Evolutionary conservation across 2,888 invertebrate species (phyloP).

Genomic region (Chloromyia formosa): DNA sequence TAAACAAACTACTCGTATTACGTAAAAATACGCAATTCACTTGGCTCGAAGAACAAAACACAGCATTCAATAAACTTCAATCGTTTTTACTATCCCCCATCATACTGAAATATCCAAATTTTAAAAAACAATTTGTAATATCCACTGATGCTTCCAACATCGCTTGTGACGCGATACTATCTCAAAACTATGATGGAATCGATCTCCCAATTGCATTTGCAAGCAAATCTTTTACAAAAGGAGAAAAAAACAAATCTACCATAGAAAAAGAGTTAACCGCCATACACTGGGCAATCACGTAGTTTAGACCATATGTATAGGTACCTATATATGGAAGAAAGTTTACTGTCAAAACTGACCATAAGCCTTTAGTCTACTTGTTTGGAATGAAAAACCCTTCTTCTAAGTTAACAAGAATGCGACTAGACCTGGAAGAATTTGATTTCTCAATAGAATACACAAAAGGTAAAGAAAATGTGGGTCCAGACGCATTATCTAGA

Average conservation of each 20-base stretch:
- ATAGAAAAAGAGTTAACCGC: conserved; percentile 55
- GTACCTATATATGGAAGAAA: conserved; percentile 53
- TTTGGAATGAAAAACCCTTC: conserved; percentile 53
- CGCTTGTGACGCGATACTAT: conserved; percentile 49
- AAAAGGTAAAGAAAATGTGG: conserved; percentile 49
- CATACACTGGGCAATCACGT: conserved; percentile 52
- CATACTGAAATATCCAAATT: conserved; percentile 47
- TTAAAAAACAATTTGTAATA: conserved; percentile 45
- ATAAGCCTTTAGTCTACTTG: conserved; percentile 52
- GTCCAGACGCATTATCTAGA: conserved; percentile 48
- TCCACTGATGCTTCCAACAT: conserved; percentile 49
- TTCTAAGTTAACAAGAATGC: conserved; percentile 54
- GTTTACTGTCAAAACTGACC: conserved; percentile 52
- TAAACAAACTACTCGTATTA: conserved; percentile 47
- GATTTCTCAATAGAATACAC: conserved; percentile 52
- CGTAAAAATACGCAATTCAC: conserved; percentile 50
- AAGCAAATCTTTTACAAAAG: conserved; percentile 52
- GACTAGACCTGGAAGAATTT: conserved; percentile 54
- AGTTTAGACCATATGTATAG: conserved; percentile 55
- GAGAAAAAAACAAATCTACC: conserved; percentile 53
- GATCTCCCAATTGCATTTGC: conserved; percentile 49
- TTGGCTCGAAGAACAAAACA: conserved; percentile 41
- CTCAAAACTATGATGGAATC: conserved; percentile 45
- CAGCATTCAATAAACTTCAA: conserved; percentile 45
- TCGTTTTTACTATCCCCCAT: not conserved